A percentile compares a stretch with the other conserved stretches of the same genome.
These are phyloP conservation scores for Papilio elwesi DNA, from an alignment of 2,888 invertebrate species.

Conservation along the genomic window DNA sequence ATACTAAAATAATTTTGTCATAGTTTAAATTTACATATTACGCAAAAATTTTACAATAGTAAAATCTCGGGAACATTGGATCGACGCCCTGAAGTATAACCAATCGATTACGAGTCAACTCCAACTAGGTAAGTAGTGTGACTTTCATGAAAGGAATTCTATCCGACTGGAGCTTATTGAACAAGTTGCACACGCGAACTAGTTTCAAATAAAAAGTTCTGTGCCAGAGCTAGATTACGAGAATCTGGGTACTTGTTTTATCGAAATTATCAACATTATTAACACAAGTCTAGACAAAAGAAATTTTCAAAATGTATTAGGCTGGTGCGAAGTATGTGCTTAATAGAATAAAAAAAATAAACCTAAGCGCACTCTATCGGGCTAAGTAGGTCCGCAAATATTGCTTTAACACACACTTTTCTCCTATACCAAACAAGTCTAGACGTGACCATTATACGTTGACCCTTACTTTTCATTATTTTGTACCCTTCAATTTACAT, in stretches of 20 bases:
- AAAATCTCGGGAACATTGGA: too few species aligned
- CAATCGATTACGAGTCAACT: neutral
- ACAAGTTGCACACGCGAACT: slow-evolving; percentile 13
- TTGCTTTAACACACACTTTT: slow-evolving; percentile 71
- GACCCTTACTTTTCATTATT: slow-evolving; percentile 45
- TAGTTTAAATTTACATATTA: too few species aligned
- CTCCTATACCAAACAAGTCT: slow-evolving; percentile 75
- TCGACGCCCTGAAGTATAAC: neutral
- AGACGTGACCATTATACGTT: slow-evolving; percentile 57
- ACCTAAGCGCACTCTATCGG: slow-evolving; percentile 65
- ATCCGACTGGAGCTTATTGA: slow-evolving; percentile 9
- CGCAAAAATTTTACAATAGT: too few species aligned
- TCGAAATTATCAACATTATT: neutral
- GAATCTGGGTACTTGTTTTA: neutral
- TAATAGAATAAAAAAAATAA: too few species aligned
- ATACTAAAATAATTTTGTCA: too few species aligned
- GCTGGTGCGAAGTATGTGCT: too few species aligned
- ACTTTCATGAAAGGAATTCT: slow-evolving; percentile 10
- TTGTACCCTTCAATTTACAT: slow-evolving; percentile 27
- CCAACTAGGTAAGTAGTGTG: slow-evolving; percentile 15
- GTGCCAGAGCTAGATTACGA: neutral
- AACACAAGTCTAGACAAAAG: neutral
- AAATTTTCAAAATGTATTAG: too few species aligned
- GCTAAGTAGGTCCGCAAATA: slow-evolving; percentile 75
- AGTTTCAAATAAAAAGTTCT: slow-evolving; percentile 25